Conservation (phyloP, 2,797 vertebrate species). For the Crax fasciolata region DNA sequence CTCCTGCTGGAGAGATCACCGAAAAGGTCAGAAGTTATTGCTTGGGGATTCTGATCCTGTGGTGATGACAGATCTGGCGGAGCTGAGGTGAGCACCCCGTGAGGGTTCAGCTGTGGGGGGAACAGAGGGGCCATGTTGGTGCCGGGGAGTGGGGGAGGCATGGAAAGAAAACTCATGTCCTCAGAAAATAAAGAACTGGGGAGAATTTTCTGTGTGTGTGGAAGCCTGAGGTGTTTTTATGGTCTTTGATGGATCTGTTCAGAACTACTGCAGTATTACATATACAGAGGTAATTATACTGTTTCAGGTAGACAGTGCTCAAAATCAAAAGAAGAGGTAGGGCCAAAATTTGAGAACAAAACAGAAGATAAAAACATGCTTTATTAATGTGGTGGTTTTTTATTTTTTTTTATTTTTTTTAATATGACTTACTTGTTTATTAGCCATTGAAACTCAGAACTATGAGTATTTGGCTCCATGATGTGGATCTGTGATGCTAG, state of each 20-base stretch:
- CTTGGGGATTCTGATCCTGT: rapidly evolving
- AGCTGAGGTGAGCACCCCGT: background rate
- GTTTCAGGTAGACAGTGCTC: background rate
- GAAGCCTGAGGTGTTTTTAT: background rate
- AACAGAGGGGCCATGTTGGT: rapidly evolving
- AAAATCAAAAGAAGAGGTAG: background rate
- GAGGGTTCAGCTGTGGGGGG: background rate
- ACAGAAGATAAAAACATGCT: background rate
- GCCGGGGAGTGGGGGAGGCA: rapidly evolving
- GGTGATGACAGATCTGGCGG: rapidly evolving
- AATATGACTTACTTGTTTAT: background rate
- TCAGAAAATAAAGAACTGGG: rapidly evolving
- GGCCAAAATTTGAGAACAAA: background rate
- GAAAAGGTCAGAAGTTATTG: background rate
- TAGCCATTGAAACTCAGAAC: background rate
- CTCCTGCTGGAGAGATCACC: rapidly evolving
- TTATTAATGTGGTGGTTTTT: background rate
- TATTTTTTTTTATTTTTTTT: background rate
- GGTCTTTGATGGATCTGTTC: background rate
- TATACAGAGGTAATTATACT: background rate
- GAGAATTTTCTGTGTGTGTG: background rate
- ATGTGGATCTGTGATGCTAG: background rate
- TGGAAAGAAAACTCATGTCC: rapidly evolving
- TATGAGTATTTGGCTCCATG: background rate
- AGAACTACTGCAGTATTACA: background rate